phyloP scores from a whole-genome alignment of 2,113 vertebrate species.

The Mormyrus lacerda region DNA sequence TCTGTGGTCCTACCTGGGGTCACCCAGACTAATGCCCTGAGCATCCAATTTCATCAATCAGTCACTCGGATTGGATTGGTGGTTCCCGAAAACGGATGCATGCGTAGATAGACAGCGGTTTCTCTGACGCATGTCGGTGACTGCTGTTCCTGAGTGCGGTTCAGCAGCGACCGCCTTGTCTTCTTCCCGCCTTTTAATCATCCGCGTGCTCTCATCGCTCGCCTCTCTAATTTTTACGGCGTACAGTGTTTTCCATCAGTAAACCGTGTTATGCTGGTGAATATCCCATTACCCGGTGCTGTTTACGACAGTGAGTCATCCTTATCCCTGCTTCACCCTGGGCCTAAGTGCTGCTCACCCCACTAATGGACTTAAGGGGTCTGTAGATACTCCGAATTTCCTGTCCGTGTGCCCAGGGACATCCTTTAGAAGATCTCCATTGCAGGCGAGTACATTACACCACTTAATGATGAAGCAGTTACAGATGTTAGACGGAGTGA shows the following conservation, averaged over 20 bases:
- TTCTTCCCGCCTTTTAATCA: not conserved
- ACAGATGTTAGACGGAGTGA: not conserved
- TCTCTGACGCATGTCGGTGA: not conserved
- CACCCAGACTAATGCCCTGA: not conserved
- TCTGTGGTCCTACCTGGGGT: not conserved
- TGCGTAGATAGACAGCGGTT: not conserved
- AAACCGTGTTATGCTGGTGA: not conserved
- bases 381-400: not conserved
- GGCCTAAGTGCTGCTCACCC: not conserved
- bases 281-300: not conserved
- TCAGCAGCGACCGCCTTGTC: not conserved
- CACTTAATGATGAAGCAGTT: not conserved
- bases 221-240: not conserved
- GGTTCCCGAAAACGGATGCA: not conserved
- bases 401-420: not conserved
- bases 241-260: constrained; percentile 3
- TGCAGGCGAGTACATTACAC: not conserved
- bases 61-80: not conserved
- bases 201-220: not conserved
- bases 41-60: not conserved
- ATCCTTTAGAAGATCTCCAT: not conserved
- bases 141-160: not conserved
- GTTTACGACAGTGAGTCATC: not conserved
- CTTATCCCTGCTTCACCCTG: not conserved
- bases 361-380: not conserved